Base-by-base conservation (phyloP, 1,140 invertebrate species). In the Drosophila sp. region DNA sequence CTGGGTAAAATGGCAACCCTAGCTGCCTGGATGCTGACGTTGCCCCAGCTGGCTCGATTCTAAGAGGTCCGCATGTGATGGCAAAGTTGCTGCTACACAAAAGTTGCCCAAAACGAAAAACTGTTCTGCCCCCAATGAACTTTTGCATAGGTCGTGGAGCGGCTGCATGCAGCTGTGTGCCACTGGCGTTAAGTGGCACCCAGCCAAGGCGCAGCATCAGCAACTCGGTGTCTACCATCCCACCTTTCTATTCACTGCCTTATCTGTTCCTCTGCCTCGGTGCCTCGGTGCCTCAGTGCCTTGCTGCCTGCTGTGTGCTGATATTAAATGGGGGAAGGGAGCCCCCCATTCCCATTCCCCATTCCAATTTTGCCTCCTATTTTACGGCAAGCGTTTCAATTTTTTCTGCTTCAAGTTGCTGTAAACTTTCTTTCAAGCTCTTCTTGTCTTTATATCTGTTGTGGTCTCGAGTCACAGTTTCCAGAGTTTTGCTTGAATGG, bases 321-420 rank as follows among this genome's bases (percentile, higher is more conserved):
- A 78, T 73, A 75, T 72, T 53, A 50, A 45, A 45, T 58, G 63
- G 36, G 32, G 54, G 53, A 36, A n/a, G n/a, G n/a, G n/a, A n/a
- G n/a, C n/a, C n/a, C n/a, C n/a, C n/a, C n/a, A n/a, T n/a, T n/a
- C n/a, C 34, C 25, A 25, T 69, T 51, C 61, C 51, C 56, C n/a
- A 59, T 34, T 43, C 59, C 57, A 61, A 65, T 64, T 59, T 66
- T 66, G 66, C 80, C 50, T 65, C 59, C 53, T 76, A 54, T 84
- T 80, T 80, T 80, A 86, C 70, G 72, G 72, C 76, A 71, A 83
- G 76, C 79, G 79, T 74, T 89, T 89, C 70, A 75, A 89, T 80
- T 89, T 87, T 89, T 89, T 89, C 89, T 89, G 83, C 76, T 76
- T 89, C 54, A 75, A 78, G 76, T 76, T 86, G 82, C 66, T 80